Conservation (phyloP, 2,888 invertebrate species). For the Dichetophora obliterata region DNA sequence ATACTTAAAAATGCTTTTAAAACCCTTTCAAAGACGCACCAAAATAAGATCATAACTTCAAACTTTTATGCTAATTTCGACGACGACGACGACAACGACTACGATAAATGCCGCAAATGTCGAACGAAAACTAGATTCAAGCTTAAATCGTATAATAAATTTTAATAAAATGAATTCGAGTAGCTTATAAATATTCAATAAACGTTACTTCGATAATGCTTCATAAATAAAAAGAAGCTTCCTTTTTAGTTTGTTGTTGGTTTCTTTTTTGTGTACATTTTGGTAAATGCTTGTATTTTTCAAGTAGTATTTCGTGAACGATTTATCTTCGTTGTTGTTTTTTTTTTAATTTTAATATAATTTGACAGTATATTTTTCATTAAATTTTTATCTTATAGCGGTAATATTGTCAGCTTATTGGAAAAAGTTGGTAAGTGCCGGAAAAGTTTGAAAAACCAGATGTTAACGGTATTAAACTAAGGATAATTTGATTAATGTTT, state of each 20-base stretch:
- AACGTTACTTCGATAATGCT: neutral
- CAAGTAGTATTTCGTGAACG: neutral
- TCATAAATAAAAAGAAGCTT: neutral
- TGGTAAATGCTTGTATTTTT: neutral
- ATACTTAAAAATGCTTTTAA: neutral
- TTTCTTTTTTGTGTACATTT: neutral
- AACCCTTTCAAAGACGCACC: neutral
- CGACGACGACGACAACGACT: conserved; percentile 11
- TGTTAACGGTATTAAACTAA: too few relatives aligned
- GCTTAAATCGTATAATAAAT: conserved; percentile 13
- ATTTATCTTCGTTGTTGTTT: neutral
- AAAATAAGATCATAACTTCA: conserved; percentile 53
- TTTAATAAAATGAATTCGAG: conserved; percentile 33
- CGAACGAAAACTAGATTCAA: neutral
- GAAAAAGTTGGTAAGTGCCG: too few relatives aligned
- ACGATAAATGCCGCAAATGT: neutral
- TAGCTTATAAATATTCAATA: conserved; percentile 58
- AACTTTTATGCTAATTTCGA: conserved; percentile 59
- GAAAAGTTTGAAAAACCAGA: too few relatives aligned
- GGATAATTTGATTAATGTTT: too few relatives aligned
- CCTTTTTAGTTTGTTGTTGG: too few relatives aligned
- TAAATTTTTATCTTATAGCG: too few relatives aligned
- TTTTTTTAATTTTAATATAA: neutral
- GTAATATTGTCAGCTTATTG: too few relatives aligned
- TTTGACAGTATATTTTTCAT: neutral